Conservation (phyloP, 1,140 invertebrate species). For the Cepaea nemoralis region DNA sequence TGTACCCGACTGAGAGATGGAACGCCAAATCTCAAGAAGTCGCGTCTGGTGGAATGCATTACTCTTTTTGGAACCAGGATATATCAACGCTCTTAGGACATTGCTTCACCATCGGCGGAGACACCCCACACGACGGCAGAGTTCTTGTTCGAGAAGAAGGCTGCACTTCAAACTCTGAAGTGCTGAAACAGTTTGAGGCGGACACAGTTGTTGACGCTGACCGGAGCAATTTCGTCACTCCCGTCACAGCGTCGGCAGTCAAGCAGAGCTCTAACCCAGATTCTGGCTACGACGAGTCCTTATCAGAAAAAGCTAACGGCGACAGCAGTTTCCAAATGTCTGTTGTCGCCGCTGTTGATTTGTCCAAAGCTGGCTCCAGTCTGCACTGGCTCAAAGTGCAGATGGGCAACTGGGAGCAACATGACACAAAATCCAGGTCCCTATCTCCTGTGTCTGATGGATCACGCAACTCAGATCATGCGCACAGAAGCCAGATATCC, state of each 20-base stretch:
- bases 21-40: too few relatives aligned
- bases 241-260: background rate
- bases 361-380: background rate
- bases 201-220: too few relatives aligned
- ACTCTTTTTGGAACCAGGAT: background rate
- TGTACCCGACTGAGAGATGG: too few relatives aligned
- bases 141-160: background rate
- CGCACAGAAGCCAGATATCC: background rate
- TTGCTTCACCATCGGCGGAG: too few relatives aligned
- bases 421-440: background rate
- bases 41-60: too few relatives aligned
- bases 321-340: background rate
- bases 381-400: background rate
- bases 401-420: background rate
- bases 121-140: background rate
- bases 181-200: too few relatives aligned
- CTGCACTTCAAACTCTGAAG: background rate
- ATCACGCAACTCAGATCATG: background rate
- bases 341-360: background rate
- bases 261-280: conserved; percentile 13
- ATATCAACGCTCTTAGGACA: background rate
- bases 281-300: conserved; percentile 25
- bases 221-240: background rate
- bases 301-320: background rate
- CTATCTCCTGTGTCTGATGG: background rate